Conservation (phyloP, 64 coral and sea anemone genomes). For the Stylophora pistillata region DNA sequence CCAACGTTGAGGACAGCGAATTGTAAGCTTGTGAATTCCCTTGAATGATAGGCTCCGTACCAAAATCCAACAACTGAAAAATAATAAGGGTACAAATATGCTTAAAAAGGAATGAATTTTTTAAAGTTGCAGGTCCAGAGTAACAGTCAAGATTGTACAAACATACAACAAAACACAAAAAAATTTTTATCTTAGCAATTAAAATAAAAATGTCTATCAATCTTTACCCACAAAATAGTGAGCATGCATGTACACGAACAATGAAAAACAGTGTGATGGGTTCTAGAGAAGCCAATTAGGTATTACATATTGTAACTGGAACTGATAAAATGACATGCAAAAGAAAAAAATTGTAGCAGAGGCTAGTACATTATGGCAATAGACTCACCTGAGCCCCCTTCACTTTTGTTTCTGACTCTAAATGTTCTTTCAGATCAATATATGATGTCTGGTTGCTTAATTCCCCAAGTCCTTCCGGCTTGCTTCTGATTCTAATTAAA, state of each 20-base stretch:
- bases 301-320: too few species aligned
- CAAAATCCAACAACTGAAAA: not conserved
- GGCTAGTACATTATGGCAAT: not conserved
- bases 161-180: too few species aligned
- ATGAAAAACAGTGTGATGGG: too few species aligned
- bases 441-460: not conserved
- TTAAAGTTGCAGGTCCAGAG: not conserved
- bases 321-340: too few species aligned
- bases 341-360: too few species aligned
- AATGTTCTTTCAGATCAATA: not conserved
- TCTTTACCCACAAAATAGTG: too few species aligned
- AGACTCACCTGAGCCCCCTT: not conserved
- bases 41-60: not conserved
- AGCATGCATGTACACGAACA: too few species aligned
- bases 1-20: not conserved
- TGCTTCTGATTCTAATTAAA: constrained; percentile 18
- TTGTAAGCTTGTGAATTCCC: not conserved
- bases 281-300: too few species aligned
- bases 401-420: not conserved
- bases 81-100: too few species aligned
- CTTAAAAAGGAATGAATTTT: too few species aligned
- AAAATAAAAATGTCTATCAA: too few species aligned
- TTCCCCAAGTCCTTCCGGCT: not conserved
- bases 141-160: not conserved
- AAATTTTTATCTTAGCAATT: too few species aligned